phyloP scores from a whole-genome alignment of 2,113 vertebrate species.

The Stegastes partitus region DNA sequence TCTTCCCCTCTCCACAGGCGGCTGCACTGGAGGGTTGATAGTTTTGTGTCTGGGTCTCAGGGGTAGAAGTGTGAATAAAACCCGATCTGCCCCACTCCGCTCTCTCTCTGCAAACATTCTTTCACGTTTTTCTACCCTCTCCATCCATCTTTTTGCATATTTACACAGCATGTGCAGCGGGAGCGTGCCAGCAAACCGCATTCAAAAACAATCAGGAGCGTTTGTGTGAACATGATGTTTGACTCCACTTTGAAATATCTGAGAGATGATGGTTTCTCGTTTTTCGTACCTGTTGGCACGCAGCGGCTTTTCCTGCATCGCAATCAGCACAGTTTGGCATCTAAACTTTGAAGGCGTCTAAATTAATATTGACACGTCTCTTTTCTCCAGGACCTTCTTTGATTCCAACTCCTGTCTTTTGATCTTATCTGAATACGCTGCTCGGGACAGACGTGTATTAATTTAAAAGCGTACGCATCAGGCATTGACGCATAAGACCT shows the following conservation, averaged over 20 bases:
- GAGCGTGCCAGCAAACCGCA: neutral
- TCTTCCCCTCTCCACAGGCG: slow-evolving; percentile 9
- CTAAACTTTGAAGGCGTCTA: neutral
- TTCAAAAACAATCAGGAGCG: slow-evolving; percentile 34
- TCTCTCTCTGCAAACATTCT: slow-evolving; percentile 42
- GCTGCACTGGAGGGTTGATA: slow-evolving; percentile 7
- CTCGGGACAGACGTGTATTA: slow-evolving; percentile 28
- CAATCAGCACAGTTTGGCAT: neutral
- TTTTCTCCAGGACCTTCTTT: neutral
- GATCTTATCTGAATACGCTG: slow-evolving; percentile 17
- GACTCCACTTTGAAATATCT: slow-evolving; percentile 21
- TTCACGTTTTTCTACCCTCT: slow-evolving; percentile 28
- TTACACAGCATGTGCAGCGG: slow-evolving; percentile 16
- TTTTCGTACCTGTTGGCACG: neutral
- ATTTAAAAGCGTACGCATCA: slow-evolving; percentile 31
- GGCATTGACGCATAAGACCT: slow-evolving; percentile 7
- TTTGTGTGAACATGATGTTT: slow-evolving; percentile 27
- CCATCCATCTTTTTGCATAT: slow-evolving; percentile 28
- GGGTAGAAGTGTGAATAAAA: slow-evolving; percentile 16
- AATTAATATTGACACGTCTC: neutral
- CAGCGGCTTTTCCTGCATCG: neutral
- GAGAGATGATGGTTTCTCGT: neutral
- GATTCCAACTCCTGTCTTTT: slow-evolving; percentile 17
- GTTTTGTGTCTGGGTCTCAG: slow-evolving; percentile 19
- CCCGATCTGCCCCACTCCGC: neutral